Evolutionary conservation across 2,797 vertebrate genomes (phyloP).

Genomic region (Sebastes diploproa): DNA sequence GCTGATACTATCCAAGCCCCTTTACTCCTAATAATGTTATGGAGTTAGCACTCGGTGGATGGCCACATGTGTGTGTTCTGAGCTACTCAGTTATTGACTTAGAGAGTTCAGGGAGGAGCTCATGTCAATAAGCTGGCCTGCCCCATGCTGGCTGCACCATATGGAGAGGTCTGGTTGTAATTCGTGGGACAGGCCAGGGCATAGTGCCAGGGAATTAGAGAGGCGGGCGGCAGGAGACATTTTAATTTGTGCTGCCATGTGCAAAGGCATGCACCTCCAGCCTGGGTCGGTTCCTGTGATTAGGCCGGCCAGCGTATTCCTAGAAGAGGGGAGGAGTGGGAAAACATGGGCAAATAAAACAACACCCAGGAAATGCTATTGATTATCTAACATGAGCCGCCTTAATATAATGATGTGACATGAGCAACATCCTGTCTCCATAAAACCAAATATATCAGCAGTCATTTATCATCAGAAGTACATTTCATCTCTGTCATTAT

Average conservation of each 20-base stretch:
- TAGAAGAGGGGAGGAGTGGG: conserved; percentile 69
- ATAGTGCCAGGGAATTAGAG: conserved; percentile 84
- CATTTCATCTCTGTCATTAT: neutral
- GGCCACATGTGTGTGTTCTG: conserved; percentile 51
- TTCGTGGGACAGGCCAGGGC: conserved; percentile 76
- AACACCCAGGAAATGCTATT: conserved; percentile 56
- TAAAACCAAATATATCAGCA: conserved; percentile 10
- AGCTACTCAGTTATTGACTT: conserved; percentile 68
- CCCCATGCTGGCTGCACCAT: conserved; percentile 76
- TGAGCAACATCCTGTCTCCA: conserved; percentile 4
- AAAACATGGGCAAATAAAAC: conserved; percentile 63
- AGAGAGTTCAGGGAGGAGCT: conserved; percentile 63
- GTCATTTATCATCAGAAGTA: neutral
- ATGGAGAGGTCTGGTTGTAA: conserved; percentile 77
- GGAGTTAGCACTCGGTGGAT: conserved; percentile 31
- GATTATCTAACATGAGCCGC: conserved; percentile 42
- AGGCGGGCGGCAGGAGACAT: conserved; percentile 79
- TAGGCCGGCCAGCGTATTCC: conserved; percentile 73
- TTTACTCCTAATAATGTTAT: conserved; percentile 39
- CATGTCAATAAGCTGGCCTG: conserved; percentile 75
- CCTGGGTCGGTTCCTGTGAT: conserved; percentile 76
- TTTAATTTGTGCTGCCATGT: conserved; percentile 87
- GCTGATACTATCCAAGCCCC: neutral
- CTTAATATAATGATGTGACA: conserved; percentile 26
- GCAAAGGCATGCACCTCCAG: conserved; percentile 84